Evolutionary conservation across 2,888 invertebrate genomes (phyloP), one percentile per base, ranked within the genome.

Genomic region (Drosophila meridiana): DNA sequence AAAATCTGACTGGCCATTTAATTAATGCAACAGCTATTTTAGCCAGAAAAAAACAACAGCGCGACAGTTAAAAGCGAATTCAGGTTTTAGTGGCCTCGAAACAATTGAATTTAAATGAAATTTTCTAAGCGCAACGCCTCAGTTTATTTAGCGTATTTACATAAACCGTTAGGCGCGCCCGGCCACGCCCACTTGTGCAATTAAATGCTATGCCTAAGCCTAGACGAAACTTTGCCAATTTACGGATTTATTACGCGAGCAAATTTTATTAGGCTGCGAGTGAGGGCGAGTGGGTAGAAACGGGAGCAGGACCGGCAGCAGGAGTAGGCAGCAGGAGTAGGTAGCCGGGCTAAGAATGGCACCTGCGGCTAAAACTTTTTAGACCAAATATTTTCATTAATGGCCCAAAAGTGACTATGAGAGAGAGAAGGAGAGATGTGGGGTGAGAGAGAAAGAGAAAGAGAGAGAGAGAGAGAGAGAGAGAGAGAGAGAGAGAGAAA

Each of bases 171-270:
- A 13, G 2, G 36, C 34, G 50, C 11, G 28, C 34, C 42, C n/a
- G 26, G 36, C 36, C 30, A 32, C 42, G 57, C 40, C 42, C 20
- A 52, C n/a, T 9, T n/a, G 34, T 20, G 52, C 52, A 52, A 52
- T 52, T 52, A 52, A 52, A 52, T 52, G 34, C 52, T 20, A 6
- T 20, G 52, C 34, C 52, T 52, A 36, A 52, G 52, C 52, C 52
- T 52, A 52, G 56, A 67, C 43, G 34, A 87, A 87, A 87, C 82
- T 87, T 90, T 82, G 65, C 89, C 87, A 90, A 87, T 90, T 83
- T 89, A 77, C 87, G 87, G 80, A 90, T 90, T 87, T 90, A 83
- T 89, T 82, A 82, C 80, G 77, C 76, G 68, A 73, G 82, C 64
- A 71, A 75, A 81, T 85, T 89, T 79, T 77, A 84, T 89, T 79